Base-by-base conservation (phyloP, 2,888 invertebrate species). In the Pemphredon lugubris region DNA sequence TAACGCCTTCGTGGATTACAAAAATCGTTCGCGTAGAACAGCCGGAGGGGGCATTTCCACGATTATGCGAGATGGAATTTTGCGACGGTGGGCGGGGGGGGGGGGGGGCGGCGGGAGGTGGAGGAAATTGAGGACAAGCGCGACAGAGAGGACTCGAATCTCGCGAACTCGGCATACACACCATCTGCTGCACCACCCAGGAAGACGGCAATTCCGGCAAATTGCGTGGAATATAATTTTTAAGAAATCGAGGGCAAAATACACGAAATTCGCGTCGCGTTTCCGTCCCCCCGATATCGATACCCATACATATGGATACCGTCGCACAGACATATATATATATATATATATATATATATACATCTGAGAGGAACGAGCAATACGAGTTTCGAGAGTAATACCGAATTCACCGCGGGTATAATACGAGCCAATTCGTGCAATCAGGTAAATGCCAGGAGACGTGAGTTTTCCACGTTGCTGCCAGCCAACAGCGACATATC, bases 161-260 rank as follows among this genome's bases (percentile, higher is more conserved):
- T n/a, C n/a, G n/a, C n/a, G n/a, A n/a, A n/a, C n/a, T n/a, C n/a
- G n/a, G n/a, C 2, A 30, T 9, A 30, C 30, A 9, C 7, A 30
- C 2, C 39, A 40, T 16, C 9, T 18, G 13, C 18, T n/a, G n/a
- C n/a, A n/a, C n/a, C n/a, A n/a, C n/a, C n/a, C n/a, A n/a, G n/a
- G 37, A 51, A 67, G 75, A 64, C 57, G 75, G 66, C 79, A 68
- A 79, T 79, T 71, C 51, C 57, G 44, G 23, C 34, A 79, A 79
- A 79, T 79, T 79, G 74, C 73, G 77, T 47, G 42, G 77, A 75
- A 72, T 79, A 80, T 79, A 75, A 79, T 79, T 79, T 79, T 75
- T 77, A 72, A 79, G 80, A 53, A 72, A 80, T 80, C 67, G 64
- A 48, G 20, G 16, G 68, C 32, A 51, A 44, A 59, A 76, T 70